phyloP scores from a whole-genome alignment of 2,797 vertebrate species.

The Pseudochirops cupreus region DNA sequence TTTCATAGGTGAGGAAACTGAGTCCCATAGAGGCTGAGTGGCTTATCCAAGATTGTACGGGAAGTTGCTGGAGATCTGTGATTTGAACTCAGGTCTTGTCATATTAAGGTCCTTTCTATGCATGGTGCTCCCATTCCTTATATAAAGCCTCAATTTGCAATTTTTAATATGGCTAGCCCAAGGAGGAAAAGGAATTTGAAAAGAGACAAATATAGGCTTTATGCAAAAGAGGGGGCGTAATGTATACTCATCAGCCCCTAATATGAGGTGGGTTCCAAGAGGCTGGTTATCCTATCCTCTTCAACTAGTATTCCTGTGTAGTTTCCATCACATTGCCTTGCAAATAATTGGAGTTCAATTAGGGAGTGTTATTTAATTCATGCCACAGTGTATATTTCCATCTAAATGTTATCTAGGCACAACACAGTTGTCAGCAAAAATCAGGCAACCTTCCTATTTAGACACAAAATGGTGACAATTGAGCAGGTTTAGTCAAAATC shows the following conservation, averaged over 20 bases:
- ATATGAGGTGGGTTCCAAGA: neutral
- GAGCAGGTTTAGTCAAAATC: conserved; percentile 9
- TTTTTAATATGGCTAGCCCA: neutral
- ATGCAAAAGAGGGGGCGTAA: neutral
- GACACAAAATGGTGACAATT: conserved; percentile 40
- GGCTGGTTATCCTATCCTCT: neutral
- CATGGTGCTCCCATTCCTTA: neutral
- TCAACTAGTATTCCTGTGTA: neutral
- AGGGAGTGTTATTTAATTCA: conserved; percentile 78
- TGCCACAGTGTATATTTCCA: conserved; percentile 75
- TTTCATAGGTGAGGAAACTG: neutral
- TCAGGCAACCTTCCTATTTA: conserved; percentile 71
- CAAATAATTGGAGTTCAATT: conserved; percentile 2
- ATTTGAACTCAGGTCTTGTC: neutral
- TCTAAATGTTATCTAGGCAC: conserved; percentile 80
- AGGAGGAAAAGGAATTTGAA: neutral
- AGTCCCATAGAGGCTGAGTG: neutral
- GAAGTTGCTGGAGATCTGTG: neutral
- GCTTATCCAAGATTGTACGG: neutral
- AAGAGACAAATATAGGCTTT: neutral
- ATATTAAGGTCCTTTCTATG: neutral
- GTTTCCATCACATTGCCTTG: neutral
- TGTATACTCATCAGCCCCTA: neutral
- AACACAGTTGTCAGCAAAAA: conserved; percentile 75
- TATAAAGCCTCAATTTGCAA: neutral